Evolutionary conservation across 2,113 vertebrate species (phyloP).

Genomic region (Stigmatopora nigra): DNA sequence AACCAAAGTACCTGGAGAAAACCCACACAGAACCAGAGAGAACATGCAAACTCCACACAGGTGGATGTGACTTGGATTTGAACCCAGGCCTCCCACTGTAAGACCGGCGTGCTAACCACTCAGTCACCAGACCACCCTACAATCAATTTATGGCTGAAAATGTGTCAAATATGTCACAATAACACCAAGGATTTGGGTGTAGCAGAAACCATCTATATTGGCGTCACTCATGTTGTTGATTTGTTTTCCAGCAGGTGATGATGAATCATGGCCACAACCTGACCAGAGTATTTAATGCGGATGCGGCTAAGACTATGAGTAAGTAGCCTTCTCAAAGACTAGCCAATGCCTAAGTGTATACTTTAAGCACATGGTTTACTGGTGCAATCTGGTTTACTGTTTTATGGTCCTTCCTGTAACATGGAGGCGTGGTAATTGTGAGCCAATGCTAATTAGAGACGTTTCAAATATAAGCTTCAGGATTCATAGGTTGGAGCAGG

Average conservation of each 20-base stretch:
- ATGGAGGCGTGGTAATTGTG: constrained; percentile 34
- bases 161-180: too few relatives aligned
- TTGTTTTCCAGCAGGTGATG: constrained; percentile 44
- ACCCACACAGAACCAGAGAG: too few relatives aligned
- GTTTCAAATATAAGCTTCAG: constrained; percentile 20
- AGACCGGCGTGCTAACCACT: too few relatives aligned
- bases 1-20: too few relatives aligned
- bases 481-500: constrained; percentile 24
- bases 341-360: constrained; percentile 57
- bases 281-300: constrained; percentile 35
- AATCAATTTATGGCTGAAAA: too few relatives aligned
- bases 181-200: not conserved
- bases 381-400: constrained; percentile 62
- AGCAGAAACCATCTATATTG: constrained; percentile 38
- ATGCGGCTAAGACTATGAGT: constrained; percentile 40
- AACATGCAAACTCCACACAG: too few relatives aligned
- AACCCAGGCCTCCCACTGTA: too few relatives aligned
- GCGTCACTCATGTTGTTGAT: constrained; percentile 49
- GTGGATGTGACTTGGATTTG: too few relatives aligned
- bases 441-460: constrained; percentile 60
- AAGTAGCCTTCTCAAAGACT: constrained; percentile 36
- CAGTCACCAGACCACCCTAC: too few relatives aligned
- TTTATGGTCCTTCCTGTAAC: constrained; percentile 67
- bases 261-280: constrained; percentile 47
- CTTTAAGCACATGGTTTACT: constrained; percentile 58